Conservation (phyloP, 1,140 invertebrate genomes). For the Magallana ariakensis region DNA sequence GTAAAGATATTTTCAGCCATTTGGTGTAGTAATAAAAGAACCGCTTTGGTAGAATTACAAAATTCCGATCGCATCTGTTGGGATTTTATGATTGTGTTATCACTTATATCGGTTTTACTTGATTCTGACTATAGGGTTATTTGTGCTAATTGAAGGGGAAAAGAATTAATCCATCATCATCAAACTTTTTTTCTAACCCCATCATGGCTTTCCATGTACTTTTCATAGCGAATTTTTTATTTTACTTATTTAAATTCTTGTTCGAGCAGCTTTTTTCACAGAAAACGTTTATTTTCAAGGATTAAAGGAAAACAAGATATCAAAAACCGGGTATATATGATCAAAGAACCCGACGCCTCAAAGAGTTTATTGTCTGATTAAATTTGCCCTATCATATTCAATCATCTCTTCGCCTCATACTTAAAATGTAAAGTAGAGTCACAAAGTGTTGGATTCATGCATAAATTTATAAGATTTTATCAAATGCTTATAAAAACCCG, state of each 20-base stretch:
- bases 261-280: too few species aligned
- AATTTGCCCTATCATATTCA: background rate
- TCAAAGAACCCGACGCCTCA: background rate
- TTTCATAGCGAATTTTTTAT: background rate
- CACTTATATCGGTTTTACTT: background rate
- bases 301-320: background rate
- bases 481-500: background rate
- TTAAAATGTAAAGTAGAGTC: background rate
- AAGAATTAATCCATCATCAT: constrained; percentile 6
- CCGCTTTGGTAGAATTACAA: background rate
- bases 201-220: background rate
- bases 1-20: background rate
- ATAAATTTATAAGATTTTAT: constrained; percentile 34
- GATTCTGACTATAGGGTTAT: constrained; percentile 1
- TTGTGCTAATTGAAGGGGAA: constrained; percentile 9
- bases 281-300: background rate
- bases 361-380: constrained; percentile 17
- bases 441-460: constrained; percentile 18
- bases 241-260: too few species aligned
- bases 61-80: constrained; percentile 24
- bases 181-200: background rate
- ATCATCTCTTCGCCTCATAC: background rate
- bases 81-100: background rate
- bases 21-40: constrained; percentile 21
- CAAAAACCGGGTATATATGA: constrained; percentile 2